phyloP scores from a whole-genome alignment of 2,797 vertebrate species.

The Tapirus indicus region DNA sequence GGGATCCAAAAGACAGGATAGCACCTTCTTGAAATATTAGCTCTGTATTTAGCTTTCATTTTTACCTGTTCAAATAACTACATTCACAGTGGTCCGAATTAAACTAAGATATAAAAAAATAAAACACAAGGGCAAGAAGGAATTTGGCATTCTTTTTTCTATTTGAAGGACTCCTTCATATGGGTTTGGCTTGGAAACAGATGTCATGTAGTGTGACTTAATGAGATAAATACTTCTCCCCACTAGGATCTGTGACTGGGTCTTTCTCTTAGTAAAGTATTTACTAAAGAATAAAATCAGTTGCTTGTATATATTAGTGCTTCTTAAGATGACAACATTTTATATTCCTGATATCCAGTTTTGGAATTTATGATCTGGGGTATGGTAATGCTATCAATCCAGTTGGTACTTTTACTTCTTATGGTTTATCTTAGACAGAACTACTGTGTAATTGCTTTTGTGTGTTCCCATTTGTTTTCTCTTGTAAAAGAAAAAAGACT shows the following conservation, averaged over 20 bases:
- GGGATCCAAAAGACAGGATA: background rate
- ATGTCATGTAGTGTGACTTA: constrained; percentile 10
- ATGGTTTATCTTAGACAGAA: background rate
- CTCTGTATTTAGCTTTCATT: constrained; percentile 44
- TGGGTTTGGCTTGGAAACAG: constrained; percentile 36
- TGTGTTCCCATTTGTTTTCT: constrained; percentile 76
- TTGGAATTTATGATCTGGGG: constrained; percentile 1
- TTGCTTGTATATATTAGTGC: background rate
- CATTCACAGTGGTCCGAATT: background rate
- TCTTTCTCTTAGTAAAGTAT: constrained; percentile 13
- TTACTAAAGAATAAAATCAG: constrained; percentile 52
- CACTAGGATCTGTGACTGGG: background rate
- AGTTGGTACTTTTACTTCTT: constrained; percentile 7
- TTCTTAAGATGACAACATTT: background rate
- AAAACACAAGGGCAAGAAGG: background rate
- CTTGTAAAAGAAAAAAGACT: constrained; percentile 68
- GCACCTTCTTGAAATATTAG: background rate
- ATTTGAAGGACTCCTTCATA: background rate
- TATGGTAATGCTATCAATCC: background rate
- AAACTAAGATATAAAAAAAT: constrained; percentile 27
- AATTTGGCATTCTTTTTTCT: constrained; percentile 36
- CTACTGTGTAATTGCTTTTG: constrained; percentile 47
- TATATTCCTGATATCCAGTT: background rate
- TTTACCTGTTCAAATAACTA: background rate
- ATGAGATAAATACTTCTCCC: constrained; percentile 44